phyloP scores from a whole-genome alignment of 2,797 vertebrate species.

The Microchirus variegatus region DNA sequence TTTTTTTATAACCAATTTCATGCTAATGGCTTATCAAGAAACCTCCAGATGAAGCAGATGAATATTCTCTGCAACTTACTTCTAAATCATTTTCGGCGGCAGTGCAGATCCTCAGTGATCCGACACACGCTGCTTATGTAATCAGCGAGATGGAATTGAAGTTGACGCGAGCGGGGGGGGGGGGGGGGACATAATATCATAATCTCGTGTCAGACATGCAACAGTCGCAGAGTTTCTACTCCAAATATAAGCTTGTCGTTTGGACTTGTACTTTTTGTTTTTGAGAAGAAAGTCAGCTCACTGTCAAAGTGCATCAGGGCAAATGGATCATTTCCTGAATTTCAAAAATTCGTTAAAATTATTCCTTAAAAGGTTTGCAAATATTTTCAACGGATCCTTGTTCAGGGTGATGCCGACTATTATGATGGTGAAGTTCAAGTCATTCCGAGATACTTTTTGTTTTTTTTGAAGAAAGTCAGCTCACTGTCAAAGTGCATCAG shows the following conservation, averaged over 20 bases:
- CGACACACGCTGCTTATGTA: constrained; percentile 26
- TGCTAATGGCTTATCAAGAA: background rate
- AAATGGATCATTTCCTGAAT: too few relatives aligned
- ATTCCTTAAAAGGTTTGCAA: too few relatives aligned
- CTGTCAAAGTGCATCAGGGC: too few relatives aligned
- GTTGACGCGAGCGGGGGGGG: constrained; percentile 1
- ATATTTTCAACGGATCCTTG: too few relatives aligned
- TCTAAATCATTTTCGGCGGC: constrained; percentile 30
- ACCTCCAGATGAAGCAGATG: constrained; percentile 24
- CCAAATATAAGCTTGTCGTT: constrained; percentile 1
- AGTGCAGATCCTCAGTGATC: constrained; percentile 11
- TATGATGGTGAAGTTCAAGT: too few relatives aligned
- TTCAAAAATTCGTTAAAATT: too few relatives aligned
- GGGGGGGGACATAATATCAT: constrained; percentile 3
- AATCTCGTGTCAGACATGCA: constrained; percentile 10
- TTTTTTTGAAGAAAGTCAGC: too few relatives aligned
- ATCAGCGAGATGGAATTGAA: constrained; percentile 32
- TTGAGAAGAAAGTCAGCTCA: too few relatives aligned
- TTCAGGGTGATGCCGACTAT: too few relatives aligned
- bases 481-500: too few relatives aligned
- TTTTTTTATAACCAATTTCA: background rate
- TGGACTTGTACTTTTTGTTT: too few relatives aligned
- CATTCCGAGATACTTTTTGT: too few relatives aligned
- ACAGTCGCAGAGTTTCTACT: background rate
- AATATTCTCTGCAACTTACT: constrained; percentile 28